These are phyloP conservation scores for Linurgus olivaceus DNA, from an alignment of 2,797 vertebrate species.

Conservation along the genomic window DNA sequence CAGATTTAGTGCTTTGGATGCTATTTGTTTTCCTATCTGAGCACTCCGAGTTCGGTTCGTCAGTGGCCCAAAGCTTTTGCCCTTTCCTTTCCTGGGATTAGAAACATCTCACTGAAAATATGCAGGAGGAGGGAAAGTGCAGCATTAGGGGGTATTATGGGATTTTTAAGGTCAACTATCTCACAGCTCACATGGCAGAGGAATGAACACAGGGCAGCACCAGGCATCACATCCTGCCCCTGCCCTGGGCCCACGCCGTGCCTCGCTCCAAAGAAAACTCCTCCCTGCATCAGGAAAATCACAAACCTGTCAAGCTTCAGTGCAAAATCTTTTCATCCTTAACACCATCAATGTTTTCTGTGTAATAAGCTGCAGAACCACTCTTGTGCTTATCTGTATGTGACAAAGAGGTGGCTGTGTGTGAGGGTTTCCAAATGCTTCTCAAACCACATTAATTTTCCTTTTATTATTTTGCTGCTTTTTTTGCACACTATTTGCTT, in stretches of 20 bases:
- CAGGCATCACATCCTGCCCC: not conserved
- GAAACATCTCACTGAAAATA: not conserved
- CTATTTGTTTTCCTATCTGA: not conserved
- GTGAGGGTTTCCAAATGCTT: not conserved
- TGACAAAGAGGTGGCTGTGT: not conserved
- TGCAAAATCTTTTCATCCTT: not conserved
- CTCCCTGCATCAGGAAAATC: slow-evolving; percentile 61
- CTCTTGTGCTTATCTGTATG: not conserved
- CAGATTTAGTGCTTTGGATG: not conserved
- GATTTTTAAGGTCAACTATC: not conserved
- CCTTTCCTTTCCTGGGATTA: not conserved
- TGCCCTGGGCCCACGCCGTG: not conserved
- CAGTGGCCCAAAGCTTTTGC: not conserved
- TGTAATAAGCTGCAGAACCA: not conserved
- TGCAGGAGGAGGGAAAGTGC: not conserved
- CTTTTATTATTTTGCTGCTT: not conserved
- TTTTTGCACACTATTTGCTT: not conserved
- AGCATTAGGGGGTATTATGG: not conserved
- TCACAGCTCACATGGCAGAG: not conserved
- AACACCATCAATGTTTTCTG: not conserved
- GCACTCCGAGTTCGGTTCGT: not conserved
- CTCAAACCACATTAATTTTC: not conserved
- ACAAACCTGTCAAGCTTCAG: slow-evolving; percentile 33
- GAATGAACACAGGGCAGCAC: not conserved
- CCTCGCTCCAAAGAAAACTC: not conserved